Conservation (phyloP, 2,888 invertebrate genomes). For the Clivina fossor region DNA sequence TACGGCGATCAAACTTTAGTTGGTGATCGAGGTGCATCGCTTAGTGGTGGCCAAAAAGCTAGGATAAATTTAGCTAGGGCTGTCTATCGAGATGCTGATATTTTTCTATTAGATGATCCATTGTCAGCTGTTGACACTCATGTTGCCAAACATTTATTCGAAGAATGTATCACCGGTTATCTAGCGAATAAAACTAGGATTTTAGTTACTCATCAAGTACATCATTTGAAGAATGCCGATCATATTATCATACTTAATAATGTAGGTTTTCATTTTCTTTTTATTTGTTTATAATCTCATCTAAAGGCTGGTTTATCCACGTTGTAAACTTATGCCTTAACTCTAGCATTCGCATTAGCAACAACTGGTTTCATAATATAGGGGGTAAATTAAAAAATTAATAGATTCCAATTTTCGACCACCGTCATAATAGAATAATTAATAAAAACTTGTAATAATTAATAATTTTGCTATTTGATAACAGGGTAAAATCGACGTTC, state of each 20-base stretch:
- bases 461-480: conserved; percentile 36
- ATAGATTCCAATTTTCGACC: too few relatives aligned
- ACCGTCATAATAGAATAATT: too few relatives aligned
- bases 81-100: conserved; percentile 70
- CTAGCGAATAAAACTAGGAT: conserved; percentile 70
- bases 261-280: conserved; percentile 54
- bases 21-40: conserved; percentile 76
- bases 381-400: too few relatives aligned
- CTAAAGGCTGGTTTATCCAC: too few relatives aligned
- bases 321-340: too few relatives aligned
- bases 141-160: conserved; percentile 76
- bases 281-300: too few relatives aligned
- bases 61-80: conserved; percentile 71
- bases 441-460: conserved; percentile 1
- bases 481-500: conserved; percentile 54
- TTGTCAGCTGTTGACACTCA: conserved; percentile 83
- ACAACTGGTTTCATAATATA: too few relatives aligned
- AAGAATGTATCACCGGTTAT: conserved; percentile 72
- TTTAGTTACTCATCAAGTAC: conserved; percentile 86
- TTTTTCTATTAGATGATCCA: conserved; percentile 83
- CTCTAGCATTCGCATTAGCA: too few relatives aligned
- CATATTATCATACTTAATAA: conserved; percentile 66
- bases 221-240: conserved; percentile 71
- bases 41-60: conserved; percentile 83
- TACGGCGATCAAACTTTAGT: conserved; percentile 75